A percentile compares a stretch with the other conserved stretches of the same genome.
Conservation (phyloP, 2,888 invertebrate species). For the Tetheella fluctuosa region DNA sequence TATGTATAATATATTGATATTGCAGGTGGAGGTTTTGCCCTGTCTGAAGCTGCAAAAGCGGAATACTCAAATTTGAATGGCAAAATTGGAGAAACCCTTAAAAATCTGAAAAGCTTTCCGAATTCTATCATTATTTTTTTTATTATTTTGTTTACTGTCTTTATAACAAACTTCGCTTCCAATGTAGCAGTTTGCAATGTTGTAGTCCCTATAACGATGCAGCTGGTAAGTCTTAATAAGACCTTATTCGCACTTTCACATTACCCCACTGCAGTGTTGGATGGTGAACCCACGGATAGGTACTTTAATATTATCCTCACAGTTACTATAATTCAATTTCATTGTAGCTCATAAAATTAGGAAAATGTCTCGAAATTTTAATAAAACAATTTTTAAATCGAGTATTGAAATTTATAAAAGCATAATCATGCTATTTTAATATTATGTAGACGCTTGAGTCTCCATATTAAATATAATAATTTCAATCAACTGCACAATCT, state of each 20-base stretch:
- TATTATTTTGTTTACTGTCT: conserved; percentile 49
- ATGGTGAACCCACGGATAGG: background rate
- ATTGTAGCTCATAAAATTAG: too few relatives aligned
- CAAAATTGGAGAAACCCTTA: conserved; percentile 50
- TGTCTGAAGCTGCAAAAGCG: conserved; percentile 53
- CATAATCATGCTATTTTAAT: too few relatives aligned
- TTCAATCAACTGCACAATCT: background rate
- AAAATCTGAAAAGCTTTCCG: conserved; percentile 39
- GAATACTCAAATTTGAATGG: conserved; percentile 53
- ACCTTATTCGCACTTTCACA: conserved; percentile 3
- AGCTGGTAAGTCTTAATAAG: conserved; percentile 55
- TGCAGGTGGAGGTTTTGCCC: conserved; percentile 65
- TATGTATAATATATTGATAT: background rate
- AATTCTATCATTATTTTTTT: conserved; percentile 47
- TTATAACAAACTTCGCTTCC: conserved; percentile 71
- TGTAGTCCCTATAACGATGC: conserved; percentile 65
- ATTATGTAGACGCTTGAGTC: too few relatives aligned
- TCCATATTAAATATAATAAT: too few relatives aligned
- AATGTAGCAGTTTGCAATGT: conserved; percentile 71
- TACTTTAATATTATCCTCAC: too few relatives aligned
- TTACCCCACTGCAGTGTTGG: background rate
- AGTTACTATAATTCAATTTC: too few relatives aligned
- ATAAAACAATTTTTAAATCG: too few relatives aligned
- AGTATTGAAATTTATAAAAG: too few relatives aligned
- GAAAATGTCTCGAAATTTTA: too few relatives aligned